phyloP scores from a whole-genome alignment of 2,797 vertebrate species.

The Pangasius krempfi region DNA sequence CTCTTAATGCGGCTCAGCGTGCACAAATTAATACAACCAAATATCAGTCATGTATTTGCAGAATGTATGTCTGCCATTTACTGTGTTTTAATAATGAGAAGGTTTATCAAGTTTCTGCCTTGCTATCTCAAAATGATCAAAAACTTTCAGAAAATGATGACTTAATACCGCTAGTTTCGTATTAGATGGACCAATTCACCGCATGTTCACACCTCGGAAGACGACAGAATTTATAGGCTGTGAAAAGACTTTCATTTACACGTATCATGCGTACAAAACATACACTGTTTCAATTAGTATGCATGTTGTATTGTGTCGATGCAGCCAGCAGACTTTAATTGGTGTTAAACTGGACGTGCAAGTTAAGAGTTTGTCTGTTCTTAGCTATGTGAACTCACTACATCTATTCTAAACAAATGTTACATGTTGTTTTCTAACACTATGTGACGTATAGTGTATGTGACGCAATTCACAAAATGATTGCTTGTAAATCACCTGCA shows the following conservation, averaged over 20 bases:
- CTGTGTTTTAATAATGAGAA: background rate
- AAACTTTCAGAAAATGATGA: background rate
- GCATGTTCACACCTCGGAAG: background rate
- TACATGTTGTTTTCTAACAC: background rate
- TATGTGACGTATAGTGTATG: background rate
- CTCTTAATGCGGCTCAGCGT: background rate
- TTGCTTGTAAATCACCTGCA: background rate
- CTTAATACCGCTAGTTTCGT: background rate
- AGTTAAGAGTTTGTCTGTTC: background rate
- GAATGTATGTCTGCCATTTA: background rate
- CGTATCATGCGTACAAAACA: background rate
- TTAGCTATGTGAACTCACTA: background rate
- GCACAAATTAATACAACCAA: background rate
- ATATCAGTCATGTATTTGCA: background rate
- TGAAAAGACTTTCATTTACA: background rate
- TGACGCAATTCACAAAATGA: background rate
- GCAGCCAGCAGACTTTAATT: background rate
- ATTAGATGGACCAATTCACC: background rate
- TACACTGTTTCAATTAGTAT: background rate
- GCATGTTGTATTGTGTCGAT: background rate
- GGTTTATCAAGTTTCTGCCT: background rate
- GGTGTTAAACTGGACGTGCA: background rate
- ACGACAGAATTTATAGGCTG: background rate
- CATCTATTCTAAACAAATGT: background rate
- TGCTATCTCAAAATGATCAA: background rate